These are phyloP conservation scores for Clarias batrachus DNA, from an alignment of 2,113 vertebrate species.

Conservation along the genomic window DNA sequence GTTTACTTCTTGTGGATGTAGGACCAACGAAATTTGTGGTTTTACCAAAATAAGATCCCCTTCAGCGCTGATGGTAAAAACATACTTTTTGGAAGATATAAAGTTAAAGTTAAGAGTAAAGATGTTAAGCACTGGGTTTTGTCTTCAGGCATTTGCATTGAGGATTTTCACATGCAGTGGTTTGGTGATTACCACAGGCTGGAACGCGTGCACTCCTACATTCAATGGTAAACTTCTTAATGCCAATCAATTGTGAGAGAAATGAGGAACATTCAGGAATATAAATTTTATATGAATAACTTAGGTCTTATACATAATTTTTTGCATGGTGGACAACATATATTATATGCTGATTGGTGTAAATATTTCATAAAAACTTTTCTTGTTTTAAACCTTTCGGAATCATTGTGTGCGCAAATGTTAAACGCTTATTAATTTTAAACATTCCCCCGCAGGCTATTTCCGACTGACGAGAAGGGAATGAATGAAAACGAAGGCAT, in stretches of 20 bases:
- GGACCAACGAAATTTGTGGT: conserved; percentile 75
- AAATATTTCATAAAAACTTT: not conserved
- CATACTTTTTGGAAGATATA: not conserved
- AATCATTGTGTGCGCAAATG: not conserved
- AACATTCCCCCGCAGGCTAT: conserved; percentile 75
- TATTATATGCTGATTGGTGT: not conserved
- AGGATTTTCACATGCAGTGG: conserved; percentile 74
- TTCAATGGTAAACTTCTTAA: conserved; percentile 83
- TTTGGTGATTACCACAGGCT: conserved; percentile 68
- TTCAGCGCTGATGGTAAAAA: conserved; percentile 75
- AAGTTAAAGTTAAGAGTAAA: not conserved
- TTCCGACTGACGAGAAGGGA: conserved; percentile 85
- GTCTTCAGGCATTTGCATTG: conserved; percentile 71
- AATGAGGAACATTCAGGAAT: not conserved
- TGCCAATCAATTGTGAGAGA: not conserved
- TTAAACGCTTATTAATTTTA: not conserved
- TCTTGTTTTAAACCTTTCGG: not conserved
- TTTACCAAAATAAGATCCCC: conserved; percentile 76
- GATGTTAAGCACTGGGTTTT: not conserved
- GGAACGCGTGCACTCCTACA: conserved; percentile 84
- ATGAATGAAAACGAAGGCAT: conserved; percentile 78
- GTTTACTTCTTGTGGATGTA: not conserved
- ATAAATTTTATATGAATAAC: not conserved
- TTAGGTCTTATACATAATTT: not conserved
- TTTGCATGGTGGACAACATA: not conserved